Evolutionary conservation across 2,888 invertebrate species (phyloP), one percentile per base, ranked within the genome.

Genomic region (Harpalus rufipes): DNA sequence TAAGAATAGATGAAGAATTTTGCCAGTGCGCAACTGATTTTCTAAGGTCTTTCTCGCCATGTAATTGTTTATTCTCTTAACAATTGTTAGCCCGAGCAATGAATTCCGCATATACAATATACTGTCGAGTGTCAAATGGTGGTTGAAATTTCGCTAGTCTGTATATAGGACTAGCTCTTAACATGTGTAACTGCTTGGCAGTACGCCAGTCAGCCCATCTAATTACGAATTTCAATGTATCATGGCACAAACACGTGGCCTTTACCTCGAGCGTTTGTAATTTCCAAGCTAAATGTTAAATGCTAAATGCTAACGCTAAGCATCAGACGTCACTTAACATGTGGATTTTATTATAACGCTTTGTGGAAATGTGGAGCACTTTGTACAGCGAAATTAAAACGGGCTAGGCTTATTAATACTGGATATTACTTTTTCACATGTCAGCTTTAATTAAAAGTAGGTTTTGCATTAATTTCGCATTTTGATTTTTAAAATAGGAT

Each of bases 141-240:
- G 44, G 44, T 51, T 51, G 44, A 51, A 51, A 51, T 51, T 51
- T 51, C 18, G 72, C 18, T 10, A 16, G 72, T 41, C 12, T 76
- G 76, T 72, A 21, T 51, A 44, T 1, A 16, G 32, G 61, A 51
- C 44, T 51, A 51, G 12, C 44, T 7, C 44, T 51, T 51, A 51
- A 51, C 44, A 51, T 51, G 44, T 63, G 39, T 8, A 8, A 21
- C 81, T 39, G 14, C 25, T 41, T 82, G 82, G 82, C 82, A 74
- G 7, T 12, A 39, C 25, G 82, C 82, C 82, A 82, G 82, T 58
- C 39, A 81, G n/a, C 81, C 72, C 68, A 56, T 72, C 65, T 82
- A 82, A 82, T 82, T 82, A 82, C 82, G 44, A 68, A 82, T 82
- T 82, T 82, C 82, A 58, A 82, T 82, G 82, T 82, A 82, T 82